Evolutionary conservation across 2,888 invertebrate species (phyloP).

Genomic region (Xestia sexstrigata): DNA sequence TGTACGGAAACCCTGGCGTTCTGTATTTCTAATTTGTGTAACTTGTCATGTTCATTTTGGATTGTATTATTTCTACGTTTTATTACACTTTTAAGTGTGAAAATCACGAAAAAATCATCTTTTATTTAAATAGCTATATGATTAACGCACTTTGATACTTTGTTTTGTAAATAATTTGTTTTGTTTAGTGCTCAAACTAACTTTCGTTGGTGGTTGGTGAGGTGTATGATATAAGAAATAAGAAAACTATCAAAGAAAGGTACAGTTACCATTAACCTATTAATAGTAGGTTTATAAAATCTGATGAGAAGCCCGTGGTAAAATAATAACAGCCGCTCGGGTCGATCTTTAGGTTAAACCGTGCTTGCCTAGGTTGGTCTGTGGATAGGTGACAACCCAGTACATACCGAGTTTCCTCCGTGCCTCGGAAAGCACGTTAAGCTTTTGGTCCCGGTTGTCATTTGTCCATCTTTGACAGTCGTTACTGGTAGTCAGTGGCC

Average conservation of each 20-base stretch:
- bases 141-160: neutral
- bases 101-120: neutral
- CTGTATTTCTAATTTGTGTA: neutral
- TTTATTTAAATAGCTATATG: no score
- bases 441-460: no score
- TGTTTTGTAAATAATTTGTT: neutral
- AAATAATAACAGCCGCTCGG: no score
- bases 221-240: neutral
- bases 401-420: no score
- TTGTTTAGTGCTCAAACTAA: neutral
- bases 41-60: neutral
- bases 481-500: no score
- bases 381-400: no score
- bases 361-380: no score
- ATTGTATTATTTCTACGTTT: neutral
- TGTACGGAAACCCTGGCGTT: neutral
- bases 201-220: neutral
- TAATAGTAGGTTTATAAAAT: neutral
- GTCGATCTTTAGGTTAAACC: no score
- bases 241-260: neutral
- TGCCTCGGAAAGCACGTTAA: no score
- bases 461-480: no score
- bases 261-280: neutral
- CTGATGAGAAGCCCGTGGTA: no score
- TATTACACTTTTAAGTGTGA: neutral